Conservation (phyloP, 2,797 vertebrate genomes). For the Pygocentrus nattereri region DNA sequence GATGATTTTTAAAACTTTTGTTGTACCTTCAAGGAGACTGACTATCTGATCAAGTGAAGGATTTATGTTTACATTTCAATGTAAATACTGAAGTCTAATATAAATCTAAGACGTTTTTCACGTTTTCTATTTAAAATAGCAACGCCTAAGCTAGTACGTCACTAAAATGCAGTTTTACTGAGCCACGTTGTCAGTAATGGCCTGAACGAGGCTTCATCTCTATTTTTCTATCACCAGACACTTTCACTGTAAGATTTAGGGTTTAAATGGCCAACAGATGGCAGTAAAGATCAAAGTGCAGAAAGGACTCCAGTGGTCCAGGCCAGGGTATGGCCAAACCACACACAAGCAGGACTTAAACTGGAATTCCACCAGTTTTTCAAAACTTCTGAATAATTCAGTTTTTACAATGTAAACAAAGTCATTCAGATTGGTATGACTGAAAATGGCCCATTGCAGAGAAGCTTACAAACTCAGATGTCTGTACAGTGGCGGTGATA, state of each 20-base stretch:
- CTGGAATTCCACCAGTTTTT: too few species aligned
- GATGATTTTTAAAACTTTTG: background rate
- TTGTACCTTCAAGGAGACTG: background rate
- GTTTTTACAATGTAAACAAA: too few species aligned
- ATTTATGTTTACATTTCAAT: background rate
- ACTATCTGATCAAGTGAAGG: background rate
- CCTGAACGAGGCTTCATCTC: background rate
- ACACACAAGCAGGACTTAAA: too few species aligned
- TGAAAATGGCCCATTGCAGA: too few species aligned
- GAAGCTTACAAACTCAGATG: too few species aligned
- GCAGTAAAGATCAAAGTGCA: constrained; percentile 7
- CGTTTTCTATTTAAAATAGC: too few species aligned
- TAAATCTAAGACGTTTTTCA: too few species aligned
- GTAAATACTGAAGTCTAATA: too few species aligned
- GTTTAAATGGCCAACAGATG: constrained; percentile 8
- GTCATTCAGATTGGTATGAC: too few species aligned
- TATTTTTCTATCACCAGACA: background rate
- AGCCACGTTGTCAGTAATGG: background rate
- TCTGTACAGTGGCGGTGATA: too few species aligned
- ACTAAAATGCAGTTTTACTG: background rate
- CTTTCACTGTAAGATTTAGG: background rate
- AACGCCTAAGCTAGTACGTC: too few species aligned
- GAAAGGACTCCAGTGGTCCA: background rate
- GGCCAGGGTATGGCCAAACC: background rate
- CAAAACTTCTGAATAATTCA: too few species aligned